phyloP scores from a whole-genome alignment of 2,888 invertebrate species.

The Scaptomyza tumidula region DNA sequence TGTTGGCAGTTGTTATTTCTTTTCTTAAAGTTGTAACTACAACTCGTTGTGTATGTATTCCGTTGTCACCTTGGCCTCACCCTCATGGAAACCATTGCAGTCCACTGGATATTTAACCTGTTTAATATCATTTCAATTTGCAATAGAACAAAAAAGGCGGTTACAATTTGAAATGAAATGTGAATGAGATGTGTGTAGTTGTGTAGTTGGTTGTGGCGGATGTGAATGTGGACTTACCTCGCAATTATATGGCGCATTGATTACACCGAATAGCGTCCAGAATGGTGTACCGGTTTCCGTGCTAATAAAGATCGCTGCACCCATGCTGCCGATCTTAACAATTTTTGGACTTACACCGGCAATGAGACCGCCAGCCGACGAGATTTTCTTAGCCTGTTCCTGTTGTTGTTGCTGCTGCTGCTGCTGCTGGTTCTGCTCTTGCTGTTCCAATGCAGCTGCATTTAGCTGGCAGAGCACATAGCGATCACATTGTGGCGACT shows the following conservation, averaged over 20 bases:
- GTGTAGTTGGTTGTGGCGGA: slow-evolving; percentile 16
- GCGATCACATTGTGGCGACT: slow-evolving; percentile 90
- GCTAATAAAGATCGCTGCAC: slow-evolving; percentile 91
- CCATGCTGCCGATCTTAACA: slow-evolving; percentile 90
- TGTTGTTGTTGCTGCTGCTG: slow-evolving; percentile 84
- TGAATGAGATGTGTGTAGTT: not conserved
- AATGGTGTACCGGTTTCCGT: slow-evolving; percentile 90
- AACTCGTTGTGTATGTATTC: slow-evolving; percentile 93
- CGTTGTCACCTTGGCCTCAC: slow-evolving; percentile 92
- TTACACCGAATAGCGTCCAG: slow-evolving; percentile 91
- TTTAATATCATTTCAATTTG: slow-evolving; percentile 4
- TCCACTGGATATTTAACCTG: slow-evolving; percentile 87
- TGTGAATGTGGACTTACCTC: slow-evolving; percentile 86
- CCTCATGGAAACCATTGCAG: slow-evolving; percentile 92
- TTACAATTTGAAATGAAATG: slow-evolving; percentile 31
- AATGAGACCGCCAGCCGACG: slow-evolving; percentile 84
- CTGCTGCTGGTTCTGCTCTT: slow-evolving; percentile 64
- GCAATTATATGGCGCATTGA: slow-evolving; percentile 90
- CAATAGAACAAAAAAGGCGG: slow-evolving; percentile 25
- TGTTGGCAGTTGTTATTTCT: slow-evolving; percentile 8
- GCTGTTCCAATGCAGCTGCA: slow-evolving; percentile 86
- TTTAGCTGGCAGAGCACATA: slow-evolving; percentile 93
- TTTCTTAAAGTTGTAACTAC: slow-evolving; percentile 83
- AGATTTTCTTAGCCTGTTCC: slow-evolving; percentile 81
- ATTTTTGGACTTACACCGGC: slow-evolving; percentile 90